Evolutionary conservation across 2,113 vertebrate genomes (phyloP).

Genomic region (Calonectris borealis): DNA sequence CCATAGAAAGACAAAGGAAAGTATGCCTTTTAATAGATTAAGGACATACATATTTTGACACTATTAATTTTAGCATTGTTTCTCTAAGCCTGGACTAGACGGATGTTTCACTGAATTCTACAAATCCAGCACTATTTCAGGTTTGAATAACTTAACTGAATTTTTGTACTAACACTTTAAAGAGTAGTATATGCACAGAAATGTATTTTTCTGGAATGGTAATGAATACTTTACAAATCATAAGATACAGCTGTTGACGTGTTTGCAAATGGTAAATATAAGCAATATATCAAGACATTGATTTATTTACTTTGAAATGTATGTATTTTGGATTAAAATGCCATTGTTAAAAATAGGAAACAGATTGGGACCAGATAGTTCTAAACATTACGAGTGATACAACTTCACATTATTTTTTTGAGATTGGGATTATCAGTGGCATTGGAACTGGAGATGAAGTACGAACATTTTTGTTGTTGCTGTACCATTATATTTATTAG

Average conservation of each 20-base stretch:
- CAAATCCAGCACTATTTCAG: background rate
- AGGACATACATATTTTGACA: background rate
- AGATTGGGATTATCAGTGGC: background rate
- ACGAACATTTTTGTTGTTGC: background rate
- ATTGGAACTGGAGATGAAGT: background rate
- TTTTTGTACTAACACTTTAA: background rate
- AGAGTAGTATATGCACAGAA: background rate
- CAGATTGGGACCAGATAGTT: background rate
- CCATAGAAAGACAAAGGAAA: background rate
- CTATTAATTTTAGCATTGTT: background rate
- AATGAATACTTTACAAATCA: background rate
- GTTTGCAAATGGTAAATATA: background rate
- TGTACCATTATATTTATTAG: background rate
- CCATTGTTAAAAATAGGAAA: background rate
- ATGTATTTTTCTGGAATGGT: background rate
- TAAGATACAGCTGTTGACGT: background rate
- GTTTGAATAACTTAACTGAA: background rate
- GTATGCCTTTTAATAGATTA: background rate
- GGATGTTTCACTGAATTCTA: background rate
- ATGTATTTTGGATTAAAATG: background rate
- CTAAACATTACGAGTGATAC: background rate
- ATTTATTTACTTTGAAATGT: background rate
- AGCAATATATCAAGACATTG: background rate
- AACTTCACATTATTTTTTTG: background rate
- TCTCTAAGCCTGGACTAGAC: background rate